These are phyloP conservation scores for Amblyraja radiata DNA, from an alignment of 2,797 vertebrate genomes.

Conservation along the genomic window DNA sequence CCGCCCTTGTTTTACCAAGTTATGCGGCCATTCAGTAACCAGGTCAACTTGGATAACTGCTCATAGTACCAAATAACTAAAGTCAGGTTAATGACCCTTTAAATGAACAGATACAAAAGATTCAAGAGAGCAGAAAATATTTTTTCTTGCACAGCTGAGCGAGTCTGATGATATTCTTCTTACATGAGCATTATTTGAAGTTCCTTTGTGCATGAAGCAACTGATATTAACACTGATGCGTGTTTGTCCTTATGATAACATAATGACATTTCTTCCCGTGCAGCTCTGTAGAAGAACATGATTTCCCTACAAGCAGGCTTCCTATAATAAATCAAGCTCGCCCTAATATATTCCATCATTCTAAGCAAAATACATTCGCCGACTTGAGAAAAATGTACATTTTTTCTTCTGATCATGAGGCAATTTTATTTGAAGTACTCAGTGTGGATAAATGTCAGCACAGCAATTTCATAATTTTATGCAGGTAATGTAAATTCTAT, in stretches of 20 bases:
- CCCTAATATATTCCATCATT: neutral
- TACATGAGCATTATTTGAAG: neutral
- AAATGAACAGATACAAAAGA: conserved; percentile 1
- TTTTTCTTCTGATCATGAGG: neutral
- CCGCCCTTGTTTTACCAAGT: neutral
- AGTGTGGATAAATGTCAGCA: neutral
- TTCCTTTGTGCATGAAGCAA: neutral
- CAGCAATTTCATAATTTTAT: neutral
- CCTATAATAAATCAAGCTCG: conserved; percentile 24
- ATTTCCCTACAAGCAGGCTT: neutral
- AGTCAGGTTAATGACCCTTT: conserved; percentile 15
- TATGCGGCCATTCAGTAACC: neutral
- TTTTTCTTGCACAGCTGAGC: conserved; percentile 22
- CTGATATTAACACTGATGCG: conserved; percentile 16
- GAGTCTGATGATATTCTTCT: neutral
- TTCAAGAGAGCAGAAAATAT: conserved; percentile 22
- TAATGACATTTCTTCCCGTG: conserved; percentile 2
- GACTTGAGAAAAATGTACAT: neutral
- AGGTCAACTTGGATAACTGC: neutral
- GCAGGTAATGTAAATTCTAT: neutral
- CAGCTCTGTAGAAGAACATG: neutral
- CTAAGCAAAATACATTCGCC: conserved; percentile 16
- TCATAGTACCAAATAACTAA: neutral
- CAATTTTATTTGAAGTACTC: conserved; percentile 22
- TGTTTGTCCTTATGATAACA: neutral